Percentiles rank a stretch among this genome's conserved stretches.
phyloP scores from a whole-genome alignment of 2,113 vertebrate genomes.

The Anser cygnoides region DNA sequence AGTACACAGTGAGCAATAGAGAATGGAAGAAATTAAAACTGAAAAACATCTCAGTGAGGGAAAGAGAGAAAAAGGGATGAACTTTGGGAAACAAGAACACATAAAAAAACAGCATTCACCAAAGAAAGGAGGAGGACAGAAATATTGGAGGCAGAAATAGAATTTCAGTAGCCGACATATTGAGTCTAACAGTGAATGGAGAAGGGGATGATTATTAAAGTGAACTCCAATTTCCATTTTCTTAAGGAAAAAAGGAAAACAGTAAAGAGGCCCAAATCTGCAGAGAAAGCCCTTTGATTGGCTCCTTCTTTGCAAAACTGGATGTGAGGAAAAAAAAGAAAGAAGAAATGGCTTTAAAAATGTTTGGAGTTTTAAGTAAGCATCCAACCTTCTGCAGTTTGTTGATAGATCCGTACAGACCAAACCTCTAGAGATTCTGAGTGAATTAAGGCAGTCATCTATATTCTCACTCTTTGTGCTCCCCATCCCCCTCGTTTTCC shows the following conservation, averaged over 20 bases:
- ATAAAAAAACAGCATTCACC: background rate
- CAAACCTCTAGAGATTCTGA: background rate
- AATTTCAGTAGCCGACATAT: background rate
- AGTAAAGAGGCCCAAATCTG: background rate
- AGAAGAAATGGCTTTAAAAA: background rate
- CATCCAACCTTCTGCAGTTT: background rate
- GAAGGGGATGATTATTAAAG: background rate
- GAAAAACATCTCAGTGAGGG: background rate
- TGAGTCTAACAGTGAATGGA: background rate
- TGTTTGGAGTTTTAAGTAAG: background rate
- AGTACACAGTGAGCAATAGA: background rate
- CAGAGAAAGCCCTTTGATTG: background rate
- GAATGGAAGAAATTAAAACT: background rate
- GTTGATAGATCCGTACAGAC: background rate
- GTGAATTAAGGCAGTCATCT: background rate
- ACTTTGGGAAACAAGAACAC: background rate
- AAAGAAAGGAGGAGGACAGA: background rate
- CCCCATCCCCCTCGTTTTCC: no score
- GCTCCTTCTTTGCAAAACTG: background rate
- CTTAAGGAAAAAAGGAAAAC: fast-evolving
- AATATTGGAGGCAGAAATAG: background rate
- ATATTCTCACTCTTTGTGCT: background rate
- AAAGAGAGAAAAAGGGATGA: background rate
- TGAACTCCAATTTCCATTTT: background rate
- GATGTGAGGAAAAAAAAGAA: background rate